Evolutionary conservation across 2,113 vertebrate species (phyloP).

Genomic region (Orientallactaga bullata): DNA sequence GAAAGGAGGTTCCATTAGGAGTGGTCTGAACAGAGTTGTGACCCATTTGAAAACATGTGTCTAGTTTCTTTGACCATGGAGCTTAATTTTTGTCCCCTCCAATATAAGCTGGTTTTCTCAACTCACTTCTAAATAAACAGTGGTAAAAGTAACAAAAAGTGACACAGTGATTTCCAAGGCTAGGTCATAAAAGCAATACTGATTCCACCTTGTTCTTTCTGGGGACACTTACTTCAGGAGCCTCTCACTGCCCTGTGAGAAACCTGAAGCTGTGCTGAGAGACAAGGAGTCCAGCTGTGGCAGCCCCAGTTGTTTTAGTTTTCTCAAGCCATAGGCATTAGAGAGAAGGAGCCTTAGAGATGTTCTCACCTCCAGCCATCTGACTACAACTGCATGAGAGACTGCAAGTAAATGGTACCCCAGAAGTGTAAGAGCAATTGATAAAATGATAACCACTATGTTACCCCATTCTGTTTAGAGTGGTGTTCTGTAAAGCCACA

Average conservation of each 20-base stretch:
- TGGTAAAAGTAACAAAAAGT: neutral
- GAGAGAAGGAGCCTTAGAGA: neutral
- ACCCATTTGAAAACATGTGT: neutral
- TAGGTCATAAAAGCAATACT: neutral
- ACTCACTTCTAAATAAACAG: slow-evolving; percentile 6
- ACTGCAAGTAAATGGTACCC: neutral
- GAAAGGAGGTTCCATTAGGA: neutral
- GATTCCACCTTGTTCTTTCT: neutral
- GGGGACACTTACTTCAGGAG: neutral
- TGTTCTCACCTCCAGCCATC: neutral
- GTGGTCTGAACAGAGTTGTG: neutral
- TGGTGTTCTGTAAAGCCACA: neutral
- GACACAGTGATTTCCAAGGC: slow-evolving; percentile 21
- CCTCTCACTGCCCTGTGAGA: neutral
- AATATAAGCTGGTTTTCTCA: neutral
- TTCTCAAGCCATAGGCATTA: neutral
- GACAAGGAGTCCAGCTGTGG: neutral
- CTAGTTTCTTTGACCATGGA: neutral
- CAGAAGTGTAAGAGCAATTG: neutral
- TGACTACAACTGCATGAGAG: neutral
- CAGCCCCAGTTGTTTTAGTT: neutral
- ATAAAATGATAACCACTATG: neutral
- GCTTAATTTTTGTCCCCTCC: neutral
- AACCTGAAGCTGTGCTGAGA: neutral
- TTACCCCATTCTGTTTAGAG: neutral